Evolutionary conservation across 2,888 invertebrate species (phyloP), one percentile per base, ranked within the genome.

Genomic region (Amiota mariae): DNA sequence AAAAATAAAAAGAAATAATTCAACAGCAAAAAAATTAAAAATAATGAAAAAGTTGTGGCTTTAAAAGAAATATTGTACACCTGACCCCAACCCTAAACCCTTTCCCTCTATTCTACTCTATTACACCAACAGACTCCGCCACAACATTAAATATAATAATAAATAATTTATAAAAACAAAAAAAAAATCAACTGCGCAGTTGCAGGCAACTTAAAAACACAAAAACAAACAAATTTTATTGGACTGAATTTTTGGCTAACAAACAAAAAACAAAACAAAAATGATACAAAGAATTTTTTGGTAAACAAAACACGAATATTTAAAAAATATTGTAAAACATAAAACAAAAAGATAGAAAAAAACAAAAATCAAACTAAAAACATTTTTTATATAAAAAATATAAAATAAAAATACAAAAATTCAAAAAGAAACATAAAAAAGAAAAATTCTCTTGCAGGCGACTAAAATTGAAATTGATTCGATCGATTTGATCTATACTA

Each of bases 121-220:
- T 18, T 12, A 64, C 73, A 24, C 64, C 49, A 24, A 71, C 46
- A 66, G 18, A 49, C 81, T 79, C 86, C 79, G 82, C 84, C 84
- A 81, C 76, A 72, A 61, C 66, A 74, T 63, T 72, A 70, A 72
- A n/a, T n/a, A n/a, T n/a, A 64, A 46, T 67, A 78, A 79, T 76
- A 81, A 82, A 82, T 76, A 76, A 81, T 82, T 75, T 74, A 78
- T 76, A 78, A 70, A 72, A 74, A 75, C 75, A 48, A 70, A 70
- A 77, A 75, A 71, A 79, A 68, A 86, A 82, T 85, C 86, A 85
- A 80, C 82, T 85, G 84, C 36, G 8, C 87, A 88, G 85, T 87
- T 86, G 87, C 81, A 84, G 87, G 82, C 85, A 87, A 86, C 85
- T 84, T 84, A 81, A 85, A 84, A 76, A 67, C 71, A 73, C 61